Evolutionary conservation across 2,888 invertebrate genomes (phyloP), one percentile per base, ranked within the genome.

Genomic region (Pammene fasciana): DNA sequence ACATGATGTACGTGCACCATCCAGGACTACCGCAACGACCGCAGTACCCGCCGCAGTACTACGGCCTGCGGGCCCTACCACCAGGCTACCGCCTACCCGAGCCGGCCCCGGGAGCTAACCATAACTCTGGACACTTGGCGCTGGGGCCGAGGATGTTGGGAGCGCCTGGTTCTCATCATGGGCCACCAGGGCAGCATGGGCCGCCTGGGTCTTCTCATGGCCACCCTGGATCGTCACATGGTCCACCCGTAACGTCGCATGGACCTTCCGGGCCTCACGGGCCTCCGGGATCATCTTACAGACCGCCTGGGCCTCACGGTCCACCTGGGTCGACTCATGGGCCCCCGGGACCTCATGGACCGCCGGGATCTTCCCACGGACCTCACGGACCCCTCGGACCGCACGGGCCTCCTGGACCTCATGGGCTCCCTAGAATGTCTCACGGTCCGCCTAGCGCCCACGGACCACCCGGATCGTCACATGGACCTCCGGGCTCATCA

Each of bases 1-100:
- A 80, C 73, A 74, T 75, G 75, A 72, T 73, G 74, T 75, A 75
- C 66, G 75, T 75, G 72, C 72, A 75, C 59, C 77, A 73, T 68
- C 73, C 72, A 9, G 75, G 74, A 6, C 73, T 73, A 43, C 67
- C 66, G 7, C 67, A 73, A 55, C 74, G 75, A 18, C 78, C 75
- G 38, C 83, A 82, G 75, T 83, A 86, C 74, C 82, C 86, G 11
- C 83, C 89, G 72, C 93, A 92, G 74, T 86, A 86, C 79, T 86
- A 85, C 78, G 82, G 80, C 73, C 62, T 83, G 72, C 79, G 80
- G 13, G 74, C 71, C 55, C 11, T 62, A 55, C 68, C 74, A 0
- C 73, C 61, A 7, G 65, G 70, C n/a, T 75, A 75, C 57, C 68
- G 62, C 9, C 43, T 18, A 34, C 59, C 48, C 46, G 59, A 67